A percentile compares a stretch with the other conserved stretches of the same genome.
These are phyloP conservation scores for Tricholaema leucomelas DNA, from an alignment of 2,113 vertebrate species.

Conservation along the genomic window DNA sequence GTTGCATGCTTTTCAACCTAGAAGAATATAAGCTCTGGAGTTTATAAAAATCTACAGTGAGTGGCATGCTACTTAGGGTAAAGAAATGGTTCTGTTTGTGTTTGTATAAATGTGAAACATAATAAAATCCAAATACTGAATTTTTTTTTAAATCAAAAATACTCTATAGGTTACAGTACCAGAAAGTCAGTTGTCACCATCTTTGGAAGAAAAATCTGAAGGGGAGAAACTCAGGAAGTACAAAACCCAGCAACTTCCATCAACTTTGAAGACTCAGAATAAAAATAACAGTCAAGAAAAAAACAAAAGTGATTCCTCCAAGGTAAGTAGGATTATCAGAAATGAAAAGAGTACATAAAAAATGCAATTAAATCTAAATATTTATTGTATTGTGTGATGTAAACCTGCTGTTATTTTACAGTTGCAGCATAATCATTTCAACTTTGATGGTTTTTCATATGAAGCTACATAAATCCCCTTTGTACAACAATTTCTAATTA, in stretches of 20 bases:
- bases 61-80: not conserved
- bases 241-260: slow-evolving; percentile 21
- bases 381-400: not conserved
- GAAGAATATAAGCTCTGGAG: not conserved
- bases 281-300: slow-evolving; percentile 19
- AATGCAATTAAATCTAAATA: not conserved
- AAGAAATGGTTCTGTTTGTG: not conserved
- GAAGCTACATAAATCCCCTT: not conserved
- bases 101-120: not conserved
- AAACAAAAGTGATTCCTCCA: slow-evolving; percentile 1
- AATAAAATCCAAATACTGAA: not conserved
- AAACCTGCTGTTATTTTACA: not conserved
- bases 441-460: not conserved
- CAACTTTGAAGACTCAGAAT: not conserved
- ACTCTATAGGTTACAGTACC: slow-evolving; percentile 79
- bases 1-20: not conserved
- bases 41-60: not conserved
- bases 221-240: slow-evolving; percentile 48
- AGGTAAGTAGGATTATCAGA: slow-evolving; percentile 43
- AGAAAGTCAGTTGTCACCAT: slow-evolving; percentile 83
- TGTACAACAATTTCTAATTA: not conserved
- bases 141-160: not conserved
- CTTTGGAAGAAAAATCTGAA: slow-evolving; percentile 42
- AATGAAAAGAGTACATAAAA: not conserved
- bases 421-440: not conserved